Percentiles rank a stretch among this genome's conserved stretches.
Evolutionary conservation across 1,140 invertebrate species (phyloP).

Genomic region (Achroia grisella): DNA sequence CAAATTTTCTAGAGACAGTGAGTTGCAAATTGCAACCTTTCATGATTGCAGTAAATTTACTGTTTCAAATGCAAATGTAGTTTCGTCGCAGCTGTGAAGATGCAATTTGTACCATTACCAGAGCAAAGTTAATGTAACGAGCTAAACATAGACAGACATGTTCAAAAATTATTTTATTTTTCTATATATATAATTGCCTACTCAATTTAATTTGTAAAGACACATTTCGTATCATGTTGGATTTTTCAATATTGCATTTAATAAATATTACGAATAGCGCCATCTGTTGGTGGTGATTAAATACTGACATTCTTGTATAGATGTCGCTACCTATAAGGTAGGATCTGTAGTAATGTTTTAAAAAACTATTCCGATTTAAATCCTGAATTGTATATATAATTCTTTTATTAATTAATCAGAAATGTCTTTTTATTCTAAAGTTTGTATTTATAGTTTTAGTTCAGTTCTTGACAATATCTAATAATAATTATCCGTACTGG

Average conservation of each 20-base stretch:
- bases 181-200: neutral
- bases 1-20: neutral
- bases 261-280: constrained; percentile 6
- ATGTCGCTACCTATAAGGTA: no score
- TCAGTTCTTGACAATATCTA: no score
- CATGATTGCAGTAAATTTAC: constrained; percentile 15
- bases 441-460: no score
- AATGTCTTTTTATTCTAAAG: no score
- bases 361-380: no score
- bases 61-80: constrained; percentile 48
- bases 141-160: constrained; percentile 6
- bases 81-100: constrained; percentile 17
- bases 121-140: constrained; percentile 10
- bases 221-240: no score
- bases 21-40: constrained; percentile 15
- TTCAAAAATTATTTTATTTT: no score
- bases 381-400: no score
- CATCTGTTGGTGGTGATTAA: constrained; percentile 14
- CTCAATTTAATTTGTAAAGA: neutral
- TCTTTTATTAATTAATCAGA: no score
- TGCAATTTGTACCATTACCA: constrained; percentile 23
- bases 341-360: no score
- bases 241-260: no score
- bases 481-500: no score
- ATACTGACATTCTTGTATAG: constrained; percentile 3